phyloP scores from a whole-genome alignment of 2,888 invertebrate species.

The Sturmia bella region DNA sequence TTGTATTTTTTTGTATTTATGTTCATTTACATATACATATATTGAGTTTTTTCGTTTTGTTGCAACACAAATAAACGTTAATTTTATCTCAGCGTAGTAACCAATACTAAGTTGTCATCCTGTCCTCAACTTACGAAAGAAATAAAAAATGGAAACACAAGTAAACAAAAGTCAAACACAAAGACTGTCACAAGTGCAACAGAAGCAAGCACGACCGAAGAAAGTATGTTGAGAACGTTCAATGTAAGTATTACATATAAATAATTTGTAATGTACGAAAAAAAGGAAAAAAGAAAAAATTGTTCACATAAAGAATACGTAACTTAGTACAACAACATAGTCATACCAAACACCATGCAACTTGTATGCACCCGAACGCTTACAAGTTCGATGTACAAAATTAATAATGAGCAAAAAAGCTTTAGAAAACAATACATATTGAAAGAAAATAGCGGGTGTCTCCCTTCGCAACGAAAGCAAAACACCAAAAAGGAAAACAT shows the following conservation, averaged over 20 bases:
- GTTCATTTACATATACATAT: background rate
- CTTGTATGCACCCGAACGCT: constrained; percentile 25
- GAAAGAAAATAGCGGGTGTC: constrained; percentile 43
- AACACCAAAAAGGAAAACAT: background rate
- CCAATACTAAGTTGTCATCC: constrained; percentile 47
- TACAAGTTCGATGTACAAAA: constrained; percentile 45
- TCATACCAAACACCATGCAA: constrained; percentile 42
- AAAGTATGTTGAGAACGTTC: constrained; percentile 14
- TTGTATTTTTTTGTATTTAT: background rate
- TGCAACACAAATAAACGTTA: constrained; percentile 52
- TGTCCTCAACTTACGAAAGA: constrained; percentile 17
- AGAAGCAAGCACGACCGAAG: constrained; percentile 4
- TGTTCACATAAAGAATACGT: constrained; percentile 29
- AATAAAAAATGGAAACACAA: constrained; percentile 16
- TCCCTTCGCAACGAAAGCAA: background rate
- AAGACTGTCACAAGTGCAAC: constrained; percentile 28
- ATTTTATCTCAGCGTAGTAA: constrained; percentile 53
- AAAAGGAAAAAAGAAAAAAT: constrained; percentile 15
- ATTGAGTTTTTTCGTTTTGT: constrained; percentile 22
- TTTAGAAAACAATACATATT: background rate
- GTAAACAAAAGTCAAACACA: constrained; percentile 34
- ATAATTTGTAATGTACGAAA: constrained; percentile 34
- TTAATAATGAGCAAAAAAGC: constrained; percentile 32
- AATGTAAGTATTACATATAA: no score
- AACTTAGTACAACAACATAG: constrained; percentile 45